Percentiles rank a stretch among this genome's conserved stretches.
These are phyloP conservation scores for Novumbra hubbsi DNA, from an alignment of 2,797 vertebrate genomes.

Conservation along the genomic window DNA sequence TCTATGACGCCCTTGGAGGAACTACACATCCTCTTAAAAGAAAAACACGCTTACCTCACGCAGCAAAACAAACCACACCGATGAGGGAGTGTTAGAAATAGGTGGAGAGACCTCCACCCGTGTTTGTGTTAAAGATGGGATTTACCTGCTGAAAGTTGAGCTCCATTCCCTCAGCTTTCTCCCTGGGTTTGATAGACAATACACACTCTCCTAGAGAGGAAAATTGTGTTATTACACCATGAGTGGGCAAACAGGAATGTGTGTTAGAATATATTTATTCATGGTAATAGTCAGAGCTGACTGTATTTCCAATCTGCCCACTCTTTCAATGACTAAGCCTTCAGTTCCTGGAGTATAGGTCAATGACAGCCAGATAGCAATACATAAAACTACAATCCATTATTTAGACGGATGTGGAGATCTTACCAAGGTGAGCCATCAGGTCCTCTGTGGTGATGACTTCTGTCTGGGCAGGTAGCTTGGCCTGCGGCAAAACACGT, in stretches of 20 bases:
- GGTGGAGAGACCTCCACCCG: not conserved
- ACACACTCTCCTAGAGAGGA: slow-evolving; percentile 84
- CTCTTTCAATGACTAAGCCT: not conserved
- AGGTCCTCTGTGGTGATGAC: slow-evolving; percentile 88
- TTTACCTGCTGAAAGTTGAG: slow-evolving; percentile 95
- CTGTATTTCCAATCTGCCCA: not conserved
- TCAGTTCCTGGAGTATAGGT: not conserved
- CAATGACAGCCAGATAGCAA: not conserved
- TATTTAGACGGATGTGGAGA: not conserved
- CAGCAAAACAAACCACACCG: not conserved
- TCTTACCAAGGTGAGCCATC: slow-evolving; percentile 89
- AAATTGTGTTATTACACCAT: not conserved
- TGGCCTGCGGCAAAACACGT: slow-evolving; percentile 72
- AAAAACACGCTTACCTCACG: not conserved
- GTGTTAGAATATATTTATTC: not conserved
- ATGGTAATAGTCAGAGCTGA: not conserved
- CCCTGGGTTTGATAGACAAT: slow-evolving; percentile 83
- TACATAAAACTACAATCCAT: not conserved
- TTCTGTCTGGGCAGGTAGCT: slow-evolving; percentile 87
- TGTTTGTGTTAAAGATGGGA: not conserved
- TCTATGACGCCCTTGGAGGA: not conserved
- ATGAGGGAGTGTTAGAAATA: not conserved
- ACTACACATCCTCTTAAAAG: not conserved
- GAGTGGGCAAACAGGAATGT: not conserved
- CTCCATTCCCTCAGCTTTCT: slow-evolving; percentile 86